A percentile compares a stretch with the other conserved stretches of the same genome.
These are phyloP conservation scores for Oenanthe melanoleuca DNA, from an alignment of 2,113 vertebrate genomes.

Conservation along the genomic window DNA sequence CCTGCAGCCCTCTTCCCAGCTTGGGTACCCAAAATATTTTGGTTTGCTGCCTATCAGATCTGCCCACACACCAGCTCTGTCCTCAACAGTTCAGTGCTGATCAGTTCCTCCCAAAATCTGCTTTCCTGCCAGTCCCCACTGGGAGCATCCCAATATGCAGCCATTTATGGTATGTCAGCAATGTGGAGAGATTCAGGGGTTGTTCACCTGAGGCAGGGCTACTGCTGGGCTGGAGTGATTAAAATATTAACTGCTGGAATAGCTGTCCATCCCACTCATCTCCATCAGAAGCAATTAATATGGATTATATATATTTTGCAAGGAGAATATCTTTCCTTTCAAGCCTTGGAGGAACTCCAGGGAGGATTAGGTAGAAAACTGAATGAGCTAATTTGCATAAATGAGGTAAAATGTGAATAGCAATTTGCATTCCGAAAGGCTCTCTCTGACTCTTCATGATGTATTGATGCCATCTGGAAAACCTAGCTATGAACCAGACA, in stretches of 20 bases:
- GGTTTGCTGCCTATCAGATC: not conserved
- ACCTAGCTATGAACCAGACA: not conserved
- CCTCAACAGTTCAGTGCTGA: not conserved
- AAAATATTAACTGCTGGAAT: conserved; percentile 38
- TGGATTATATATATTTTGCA: conserved; percentile 69
- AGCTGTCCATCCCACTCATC: conserved; percentile 55
- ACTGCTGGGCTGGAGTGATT: conserved; percentile 52
- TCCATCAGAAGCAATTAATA: conserved; percentile 73
- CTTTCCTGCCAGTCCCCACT: not conserved
- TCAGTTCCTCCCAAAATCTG: not conserved
- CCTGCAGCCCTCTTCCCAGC: not conserved
- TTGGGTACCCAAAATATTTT: not conserved
- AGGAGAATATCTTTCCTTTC: conserved; percentile 72
- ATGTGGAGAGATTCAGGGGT: not conserved
- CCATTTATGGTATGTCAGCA: not conserved
- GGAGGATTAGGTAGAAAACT: conserved; percentile 72
- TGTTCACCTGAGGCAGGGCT: not conserved
- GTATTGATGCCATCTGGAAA: conserved; percentile 55
- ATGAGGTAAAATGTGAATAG: conserved; percentile 72
- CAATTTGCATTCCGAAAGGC: conserved; percentile 62
- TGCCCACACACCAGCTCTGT: not conserved
- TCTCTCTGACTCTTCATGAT: conserved; percentile 55
- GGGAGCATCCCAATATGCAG: not conserved
- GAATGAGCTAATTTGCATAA: conserved; percentile 77
- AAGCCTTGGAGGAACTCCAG: conserved; percentile 74